Percentiles rank a stretch among this genome's conserved stretches.
phyloP scores from a whole-genome alignment of 2,888 invertebrate species.

The Dugesia japonica region DNA sequence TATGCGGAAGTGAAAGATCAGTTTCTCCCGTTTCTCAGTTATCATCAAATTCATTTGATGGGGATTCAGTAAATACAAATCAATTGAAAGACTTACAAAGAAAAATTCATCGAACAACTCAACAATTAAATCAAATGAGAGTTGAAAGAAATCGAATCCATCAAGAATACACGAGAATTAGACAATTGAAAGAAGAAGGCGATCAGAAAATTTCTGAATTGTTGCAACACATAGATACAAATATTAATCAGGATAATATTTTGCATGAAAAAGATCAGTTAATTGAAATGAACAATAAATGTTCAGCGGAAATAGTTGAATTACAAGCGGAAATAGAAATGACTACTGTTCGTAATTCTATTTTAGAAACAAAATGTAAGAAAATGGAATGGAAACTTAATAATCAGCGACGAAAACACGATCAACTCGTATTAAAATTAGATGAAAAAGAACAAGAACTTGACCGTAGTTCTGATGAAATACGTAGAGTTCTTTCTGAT shows the following conservation, averaged over 20 bases:
- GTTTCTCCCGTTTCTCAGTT: background rate
- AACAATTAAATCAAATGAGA: slow-evolving; percentile 28
- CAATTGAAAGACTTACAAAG: background rate
- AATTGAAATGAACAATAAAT: background rate
- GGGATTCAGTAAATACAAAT: background rate
- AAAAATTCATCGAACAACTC: slow-evolving; percentile 13
- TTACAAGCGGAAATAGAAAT: slow-evolving; percentile 26
- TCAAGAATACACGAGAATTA: slow-evolving; percentile 23
- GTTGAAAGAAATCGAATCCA: slow-evolving; percentile 30
- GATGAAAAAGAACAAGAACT: slow-evolving; percentile 32
- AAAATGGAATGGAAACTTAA: slow-evolving; percentile 31
- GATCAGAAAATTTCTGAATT: background rate
- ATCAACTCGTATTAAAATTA: slow-evolving; percentile 23
- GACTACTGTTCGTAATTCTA: background rate
- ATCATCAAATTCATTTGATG: background rate
- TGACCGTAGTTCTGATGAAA: slow-evolving; percentile 25
- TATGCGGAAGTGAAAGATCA: slow-evolving; percentile 23
- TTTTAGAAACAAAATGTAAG: slow-evolving; percentile 30
- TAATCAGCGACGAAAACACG: slow-evolving; percentile 28
- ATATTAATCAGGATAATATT: background rate
- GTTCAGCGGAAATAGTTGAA: background rate
- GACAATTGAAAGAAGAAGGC: slow-evolving; percentile 24
- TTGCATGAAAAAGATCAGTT: slow-evolving; percentile 2
- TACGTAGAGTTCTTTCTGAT: slow-evolving; percentile 20
- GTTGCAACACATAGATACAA: background rate